Evolutionary conservation across 2,113 vertebrate species (phyloP), one percentile per base, ranked within the genome.

Genomic region (Centropus unirufus): DNA sequence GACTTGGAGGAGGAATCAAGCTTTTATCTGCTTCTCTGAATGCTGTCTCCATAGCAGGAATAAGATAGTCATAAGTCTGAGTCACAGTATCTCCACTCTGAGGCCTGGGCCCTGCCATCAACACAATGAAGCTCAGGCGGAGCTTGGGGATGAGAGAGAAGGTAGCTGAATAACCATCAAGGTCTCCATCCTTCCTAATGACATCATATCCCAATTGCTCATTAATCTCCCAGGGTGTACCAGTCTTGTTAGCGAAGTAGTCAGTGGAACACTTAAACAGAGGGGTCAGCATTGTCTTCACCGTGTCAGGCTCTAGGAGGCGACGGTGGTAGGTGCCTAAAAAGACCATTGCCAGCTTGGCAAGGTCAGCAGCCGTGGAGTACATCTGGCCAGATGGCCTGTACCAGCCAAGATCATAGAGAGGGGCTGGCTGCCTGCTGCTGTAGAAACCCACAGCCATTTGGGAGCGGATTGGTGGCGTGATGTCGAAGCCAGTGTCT

Each of bases 361-460:
- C 98, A 96, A 99, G 98, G 97, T 99, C 99, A 0, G 98, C 98
- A 1, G 98, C 80, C 0, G 99, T 99, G 73, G 99, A 99, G 87
- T 98, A 99, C 99, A 99, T 99, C 96, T 99, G 99, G 10, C 99
- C 99, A 0, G 98, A 99, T 12, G 99, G 99, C 22, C 98, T 97
- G 87, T 99, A 99, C 98, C 99, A 99, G 89, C 99, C 98, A 2
- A 99, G 98, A 92, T 99, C 98, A 5, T 99, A 99, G 14, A 99
- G 98, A 2, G 98, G 98, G 4, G 98, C 99, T 0, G 96, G 97
- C 66, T 97, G 97, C 8, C 95, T 98, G 8, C 97, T 98, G 88
- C 97, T 46, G 2, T 99, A 99, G 89, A 99, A 98, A 7, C 99
- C 99, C 3, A 98, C 97, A 0, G 99, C 98, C 98, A 99, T 98